These are phyloP conservation scores for Cotesia typhae DNA, from an alignment of 1,140 invertebrate genomes.

Conservation along the genomic window DNA sequence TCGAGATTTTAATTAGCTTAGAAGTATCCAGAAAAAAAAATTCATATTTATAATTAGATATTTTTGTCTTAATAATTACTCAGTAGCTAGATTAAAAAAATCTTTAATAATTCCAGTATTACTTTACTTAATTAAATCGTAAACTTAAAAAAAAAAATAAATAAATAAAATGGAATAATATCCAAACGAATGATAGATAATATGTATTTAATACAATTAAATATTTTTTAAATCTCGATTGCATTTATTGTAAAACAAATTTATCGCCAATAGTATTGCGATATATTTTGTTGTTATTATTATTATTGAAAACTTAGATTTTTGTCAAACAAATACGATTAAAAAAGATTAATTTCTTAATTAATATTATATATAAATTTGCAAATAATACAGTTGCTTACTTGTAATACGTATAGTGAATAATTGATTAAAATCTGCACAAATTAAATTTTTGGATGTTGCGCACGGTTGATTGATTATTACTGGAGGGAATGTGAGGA, in stretches of 20 bases:
- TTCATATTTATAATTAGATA: slow-evolving; percentile 15
- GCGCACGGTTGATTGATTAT: neutral
- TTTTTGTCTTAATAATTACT: neutral
- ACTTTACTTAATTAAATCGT: slow-evolving; percentile 59
- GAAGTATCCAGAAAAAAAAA: neutral
- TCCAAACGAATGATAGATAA: slow-evolving; percentile 52
- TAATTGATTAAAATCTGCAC: slow-evolving; percentile 17
- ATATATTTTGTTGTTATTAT: too few species aligned
- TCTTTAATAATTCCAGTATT: slow-evolving; percentile 20
- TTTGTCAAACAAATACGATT: too few species aligned
- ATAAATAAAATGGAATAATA: slow-evolving; percentile 38
- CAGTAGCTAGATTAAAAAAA: neutral
- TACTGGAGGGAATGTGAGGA: slow-evolving; percentile 6
- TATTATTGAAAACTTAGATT: too few species aligned
- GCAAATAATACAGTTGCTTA: slow-evolving; percentile 17
- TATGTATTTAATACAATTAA: too few species aligned
- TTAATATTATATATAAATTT: slow-evolving; percentile 1
- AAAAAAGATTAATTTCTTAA: slow-evolving; percentile 10
- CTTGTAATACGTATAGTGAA: slow-evolving; percentile 2
- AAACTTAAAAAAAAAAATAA: slow-evolving; percentile 71
- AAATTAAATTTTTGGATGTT: slow-evolving; percentile 22
- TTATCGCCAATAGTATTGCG: too few species aligned
- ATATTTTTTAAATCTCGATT: too few species aligned
- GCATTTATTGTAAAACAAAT: too few species aligned
- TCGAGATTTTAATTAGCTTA: slow-evolving; percentile 11